Percentiles rank a stretch among this genome's conserved stretches.
Evolutionary conservation across 2,113 vertebrate species (phyloP).

Genomic region (Pituophis catenifer): DNA sequence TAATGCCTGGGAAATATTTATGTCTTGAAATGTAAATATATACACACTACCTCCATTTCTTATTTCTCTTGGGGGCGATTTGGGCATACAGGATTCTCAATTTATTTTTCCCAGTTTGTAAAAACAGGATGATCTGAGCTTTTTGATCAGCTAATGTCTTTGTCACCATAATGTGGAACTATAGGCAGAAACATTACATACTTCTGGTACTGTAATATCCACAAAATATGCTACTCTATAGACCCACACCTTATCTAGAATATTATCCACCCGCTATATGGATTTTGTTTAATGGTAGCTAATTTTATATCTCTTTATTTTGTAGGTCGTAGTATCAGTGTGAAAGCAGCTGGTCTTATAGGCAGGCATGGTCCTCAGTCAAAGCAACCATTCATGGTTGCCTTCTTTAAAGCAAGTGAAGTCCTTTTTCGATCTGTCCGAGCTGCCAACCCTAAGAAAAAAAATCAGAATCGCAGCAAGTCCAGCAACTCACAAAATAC

Average conservation of each 20-base stretch:
- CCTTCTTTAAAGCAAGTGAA: constrained; percentile 98
- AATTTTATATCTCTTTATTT: constrained; percentile 43
- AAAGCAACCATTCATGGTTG: constrained; percentile 96
- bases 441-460: constrained; percentile 88
- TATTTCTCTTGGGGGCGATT: constrained; percentile 34
- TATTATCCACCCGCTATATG: constrained; percentile 1
- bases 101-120: neutral
- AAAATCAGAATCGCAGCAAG: constrained; percentile 93
- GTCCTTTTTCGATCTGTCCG: constrained; percentile 93
- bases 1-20: constrained; percentile 45
- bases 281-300: constrained; percentile 15
- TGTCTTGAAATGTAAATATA: constrained; percentile 46
- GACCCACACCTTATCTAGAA: neutral
- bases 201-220: neutral
- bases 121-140: neutral
- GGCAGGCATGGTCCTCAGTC: constrained; percentile 94
- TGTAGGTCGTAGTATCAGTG: constrained; percentile 89
- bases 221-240: constrained; percentile 31
- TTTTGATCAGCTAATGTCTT: neutral
- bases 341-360: constrained; percentile 91
- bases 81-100: constrained; percentile 28
- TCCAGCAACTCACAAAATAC: constrained; percentile 85
- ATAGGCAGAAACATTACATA: accelerated
- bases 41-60: constrained; percentile 41
- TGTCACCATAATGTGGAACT: neutral